Base-by-base conservation (phyloP, 2,113 vertebrate species). In the Hepsetus odoe region DNA sequence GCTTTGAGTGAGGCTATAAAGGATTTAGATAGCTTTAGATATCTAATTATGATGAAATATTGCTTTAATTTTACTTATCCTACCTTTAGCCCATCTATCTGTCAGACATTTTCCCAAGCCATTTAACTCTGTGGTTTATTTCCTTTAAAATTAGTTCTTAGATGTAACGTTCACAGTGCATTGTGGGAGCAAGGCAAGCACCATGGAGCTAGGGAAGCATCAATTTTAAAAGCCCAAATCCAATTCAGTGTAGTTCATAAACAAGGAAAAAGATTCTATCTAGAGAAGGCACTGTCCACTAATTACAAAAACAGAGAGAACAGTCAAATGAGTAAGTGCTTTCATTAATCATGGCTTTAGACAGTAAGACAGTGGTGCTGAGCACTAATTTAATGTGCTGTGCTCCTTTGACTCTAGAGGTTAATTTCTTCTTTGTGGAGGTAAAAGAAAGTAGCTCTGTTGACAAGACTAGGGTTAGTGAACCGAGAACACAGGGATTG, bases 331-430 rank as follows among this genome's bases (percentile, higher is more conserved):
- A 89, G 77, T 80, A 83, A 82, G 74, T 74, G 86, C 49, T 83
- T 82, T 87, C 82, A 88, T 89, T 89, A 89, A 86, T 84, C 74
- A 77, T 71, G 76, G 84, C 87, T 82, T 13, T 80, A 77, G 86
- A 88, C 83, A 77, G 82, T 83, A 83, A 83, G 77, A 80, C 46
- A 24, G 18, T 33, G 24, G 46, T 62, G 71, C 32, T 75, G 80
- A 74, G 77, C 59, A 85, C 79, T 77, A 76, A 84, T 79, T 72
- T 64, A 82, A 88, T 76, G 84, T 73, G 49, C 64, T 73, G 77
- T 65, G 79, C 44, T 62, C 5, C 69, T 46, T 67, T 84, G 82
- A 82, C 79, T 84, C 74, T 20, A 53, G 67, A 71, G 80, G 77
- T 77, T 80, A 69, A 80, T 77, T 80, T 67, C 26, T 69, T 72